Evolutionary conservation across 2,797 vertebrate genomes (phyloP).

Genomic region (Nannoperca australis): DNA sequence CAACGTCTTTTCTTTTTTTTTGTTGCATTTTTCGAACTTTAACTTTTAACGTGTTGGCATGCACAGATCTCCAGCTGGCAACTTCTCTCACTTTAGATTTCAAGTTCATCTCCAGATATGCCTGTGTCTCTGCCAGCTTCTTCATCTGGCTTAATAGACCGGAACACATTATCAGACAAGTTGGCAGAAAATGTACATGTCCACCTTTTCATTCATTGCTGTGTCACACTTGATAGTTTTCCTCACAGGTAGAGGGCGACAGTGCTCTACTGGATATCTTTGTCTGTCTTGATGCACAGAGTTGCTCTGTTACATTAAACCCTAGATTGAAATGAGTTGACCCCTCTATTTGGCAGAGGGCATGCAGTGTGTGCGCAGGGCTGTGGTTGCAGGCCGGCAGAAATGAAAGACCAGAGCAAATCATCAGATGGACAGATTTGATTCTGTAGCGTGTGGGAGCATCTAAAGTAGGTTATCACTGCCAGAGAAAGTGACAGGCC

Average conservation of each 20-base stretch:
- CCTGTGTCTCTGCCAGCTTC: slow-evolving; percentile 40
- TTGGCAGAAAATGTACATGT: slow-evolving; percentile 45
- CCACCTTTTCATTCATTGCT: slow-evolving; percentile 11
- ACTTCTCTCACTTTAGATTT: slow-evolving; percentile 50
- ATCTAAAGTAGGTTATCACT: slow-evolving; percentile 75
- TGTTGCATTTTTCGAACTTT: slow-evolving; percentile 25
- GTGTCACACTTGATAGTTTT: background rate
- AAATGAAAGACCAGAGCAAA: slow-evolving; percentile 59
- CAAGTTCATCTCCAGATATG: slow-evolving; percentile 42
- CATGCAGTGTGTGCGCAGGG: background rate
- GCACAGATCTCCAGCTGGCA: slow-evolving; percentile 13
- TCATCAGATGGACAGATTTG: slow-evolving; percentile 68
- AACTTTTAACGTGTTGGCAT: slow-evolving; percentile 53
- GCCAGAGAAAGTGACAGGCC: slow-evolving; percentile 67
- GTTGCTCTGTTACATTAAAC: slow-evolving; percentile 46
- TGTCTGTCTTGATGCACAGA: slow-evolving; percentile 7
- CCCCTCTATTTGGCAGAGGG: slow-evolving; percentile 60
- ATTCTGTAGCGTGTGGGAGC: slow-evolving; percentile 65
- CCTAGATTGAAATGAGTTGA: slow-evolving; percentile 69
- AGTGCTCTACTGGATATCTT: slow-evolving; percentile 37
- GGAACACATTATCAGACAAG: slow-evolving; percentile 40
- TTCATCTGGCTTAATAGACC: slow-evolving; percentile 45
- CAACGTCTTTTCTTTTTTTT: background rate
- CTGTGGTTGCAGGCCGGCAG: slow-evolving; percentile 11
- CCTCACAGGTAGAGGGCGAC: slow-evolving; percentile 73